Evolutionary conservation across 2,888 invertebrate species (phyloP).

Genomic region (Cabera pusaria): DNA sequence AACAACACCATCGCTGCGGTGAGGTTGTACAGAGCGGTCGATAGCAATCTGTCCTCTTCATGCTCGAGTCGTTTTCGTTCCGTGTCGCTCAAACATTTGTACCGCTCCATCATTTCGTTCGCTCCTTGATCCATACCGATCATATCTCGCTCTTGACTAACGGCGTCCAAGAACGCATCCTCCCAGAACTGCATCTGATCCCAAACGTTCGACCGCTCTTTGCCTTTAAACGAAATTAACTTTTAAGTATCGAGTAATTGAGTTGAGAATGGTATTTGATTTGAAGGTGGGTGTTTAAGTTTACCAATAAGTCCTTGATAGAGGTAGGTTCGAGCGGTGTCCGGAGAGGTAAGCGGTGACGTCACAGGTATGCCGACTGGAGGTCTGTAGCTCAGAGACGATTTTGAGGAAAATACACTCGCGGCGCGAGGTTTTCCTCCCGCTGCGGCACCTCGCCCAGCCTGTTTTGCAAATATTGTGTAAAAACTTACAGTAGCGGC

Average conservation of each 20-base stretch:
- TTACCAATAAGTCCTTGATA: conserved; percentile 92
- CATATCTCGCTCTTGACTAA: conserved; percentile 98
- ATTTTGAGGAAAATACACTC: conserved; percentile 96
- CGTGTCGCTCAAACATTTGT: conserved; percentile 95
- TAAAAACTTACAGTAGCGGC: too few relatives aligned
- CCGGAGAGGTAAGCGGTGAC: conserved; percentile 94
- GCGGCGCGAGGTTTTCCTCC: conserved; percentile 90
- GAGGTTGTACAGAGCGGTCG: conserved; percentile 97
- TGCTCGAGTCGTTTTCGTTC: conserved; percentile 97
- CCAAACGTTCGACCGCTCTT: conserved; percentile 95
- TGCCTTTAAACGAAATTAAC: conserved; percentile 62
- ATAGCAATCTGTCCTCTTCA: conserved; percentile 97
- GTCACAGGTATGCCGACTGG: conserved; percentile 88
- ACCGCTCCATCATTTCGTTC: conserved; percentile 99
- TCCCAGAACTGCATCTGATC: conserved; percentile 99
- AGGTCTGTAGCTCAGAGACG: conserved; percentile 93
- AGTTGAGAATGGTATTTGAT: too few relatives aligned
- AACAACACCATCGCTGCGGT: conserved; percentile 98
- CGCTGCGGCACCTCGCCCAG: conserved; percentile 22
- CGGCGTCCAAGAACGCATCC: conserved; percentile 98
- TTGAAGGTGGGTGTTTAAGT: too few relatives aligned
- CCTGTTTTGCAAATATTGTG: conserved; percentile 8
- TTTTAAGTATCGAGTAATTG: neutral
- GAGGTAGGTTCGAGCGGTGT: conserved; percentile 93
- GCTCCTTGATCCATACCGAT: conserved; percentile 99